Conservation (phyloP, 2,113 vertebrate species). For the Halcyon senegalensis region DNA sequence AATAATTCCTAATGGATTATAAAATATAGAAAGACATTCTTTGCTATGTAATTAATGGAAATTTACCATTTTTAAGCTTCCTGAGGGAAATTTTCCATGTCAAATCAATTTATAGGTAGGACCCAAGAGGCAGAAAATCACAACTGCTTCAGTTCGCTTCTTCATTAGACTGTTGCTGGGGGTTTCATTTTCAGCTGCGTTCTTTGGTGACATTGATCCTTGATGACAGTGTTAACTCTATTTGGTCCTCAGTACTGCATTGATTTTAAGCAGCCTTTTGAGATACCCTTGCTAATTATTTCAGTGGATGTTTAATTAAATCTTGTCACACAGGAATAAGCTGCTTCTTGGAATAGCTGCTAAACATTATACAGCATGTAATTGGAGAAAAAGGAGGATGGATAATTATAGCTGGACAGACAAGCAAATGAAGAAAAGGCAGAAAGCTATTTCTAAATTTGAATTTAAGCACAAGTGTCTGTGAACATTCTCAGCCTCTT, state of each 20-base stretch:
- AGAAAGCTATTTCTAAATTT: conserved; percentile 10
- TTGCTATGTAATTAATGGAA: conserved; percentile 83
- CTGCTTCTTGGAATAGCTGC: conserved; percentile 52
- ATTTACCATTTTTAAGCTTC: conserved; percentile 79
- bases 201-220: conserved; percentile 80
- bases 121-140: conserved; percentile 71
- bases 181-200: conserved; percentile 73
- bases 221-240: conserved; percentile 82
- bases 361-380: conserved; percentile 58
- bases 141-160: conserved; percentile 55
- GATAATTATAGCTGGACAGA: conserved; percentile 27
- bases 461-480: background rate
- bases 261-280: conserved; percentile 77
- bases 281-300: conserved; percentile 82
- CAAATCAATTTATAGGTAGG: conserved; percentile 81
- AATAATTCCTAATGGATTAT: conserved; percentile 65
- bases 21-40: conserved; percentile 74
- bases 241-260: conserved; percentile 72
- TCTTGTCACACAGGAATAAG: conserved; percentile 79
- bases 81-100: conserved; percentile 77
- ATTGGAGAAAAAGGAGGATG: conserved; percentile 24
- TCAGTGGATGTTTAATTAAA: conserved; percentile 83
- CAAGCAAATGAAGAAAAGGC: background rate
- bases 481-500: background rate
- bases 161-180: conserved; percentile 63